A percentile compares a stretch with the other conserved stretches of the same genome.
Evolutionary conservation across 1,140 invertebrate genomes (phyloP).

Genomic region (Ceratina calcarata): DNA sequence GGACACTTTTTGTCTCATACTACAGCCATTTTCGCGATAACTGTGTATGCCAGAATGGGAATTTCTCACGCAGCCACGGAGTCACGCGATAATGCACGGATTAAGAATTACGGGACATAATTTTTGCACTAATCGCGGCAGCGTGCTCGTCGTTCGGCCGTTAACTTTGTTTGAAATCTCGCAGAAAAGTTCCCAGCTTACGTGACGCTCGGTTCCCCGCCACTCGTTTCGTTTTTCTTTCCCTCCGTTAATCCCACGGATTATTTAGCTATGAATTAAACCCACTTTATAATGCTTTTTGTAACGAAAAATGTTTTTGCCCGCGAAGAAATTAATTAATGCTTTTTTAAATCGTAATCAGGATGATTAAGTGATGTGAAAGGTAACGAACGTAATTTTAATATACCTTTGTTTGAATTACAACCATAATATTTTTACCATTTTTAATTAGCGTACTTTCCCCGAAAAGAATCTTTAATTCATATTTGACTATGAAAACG

Average conservation of each 20-base stretch:
- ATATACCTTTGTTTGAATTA: no score
- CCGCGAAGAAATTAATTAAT: neutral
- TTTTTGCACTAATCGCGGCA: neutral
- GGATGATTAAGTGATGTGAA: no score
- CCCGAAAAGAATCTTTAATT: no score
- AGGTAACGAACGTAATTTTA: no score
- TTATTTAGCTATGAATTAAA: neutral
- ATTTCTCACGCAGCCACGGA: slow-evolving; percentile 1
- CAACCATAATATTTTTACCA: no score
- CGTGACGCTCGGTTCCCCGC: neutral
- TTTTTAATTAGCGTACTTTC: no score
- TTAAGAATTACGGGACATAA: neutral
- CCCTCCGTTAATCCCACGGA: neutral
- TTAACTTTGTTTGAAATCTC: neutral
- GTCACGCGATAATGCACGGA: neutral
- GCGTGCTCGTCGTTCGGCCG: neutral
- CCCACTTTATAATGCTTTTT: neutral
- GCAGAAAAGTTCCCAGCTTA: neutral
- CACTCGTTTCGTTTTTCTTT: no score
- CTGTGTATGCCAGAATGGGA: neutral
- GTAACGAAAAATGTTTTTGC: neutral
- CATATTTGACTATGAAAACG: no score
- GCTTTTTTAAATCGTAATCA: neutral
- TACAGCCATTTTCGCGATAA: neutral
- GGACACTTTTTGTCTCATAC: neutral